Percentiles rank a stretch among this genome's conserved stretches.
Evolutionary conservation across 2,797 vertebrate species (phyloP).

Genomic region (Poeciliopsis paucimaculata): DNA sequence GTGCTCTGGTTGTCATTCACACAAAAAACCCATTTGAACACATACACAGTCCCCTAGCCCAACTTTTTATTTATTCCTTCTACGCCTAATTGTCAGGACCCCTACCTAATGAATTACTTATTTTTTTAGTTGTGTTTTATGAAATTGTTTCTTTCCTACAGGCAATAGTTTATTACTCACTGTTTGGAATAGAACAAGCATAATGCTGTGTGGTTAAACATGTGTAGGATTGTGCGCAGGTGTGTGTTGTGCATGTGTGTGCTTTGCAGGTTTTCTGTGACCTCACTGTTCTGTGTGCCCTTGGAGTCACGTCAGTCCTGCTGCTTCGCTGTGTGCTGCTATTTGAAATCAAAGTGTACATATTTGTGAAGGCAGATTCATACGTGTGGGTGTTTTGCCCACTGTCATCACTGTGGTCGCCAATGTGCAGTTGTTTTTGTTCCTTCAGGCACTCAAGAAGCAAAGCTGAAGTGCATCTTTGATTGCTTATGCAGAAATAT

Average conservation of each 20-base stretch:
- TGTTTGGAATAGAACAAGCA: slow-evolving; percentile 41
- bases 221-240: slow-evolving; percentile 10
- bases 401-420: slow-evolving; percentile 60
- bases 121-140: slow-evolving; percentile 24
- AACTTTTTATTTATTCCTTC: slow-evolving; percentile 27
- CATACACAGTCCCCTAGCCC: slow-evolving; percentile 13
- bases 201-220: slow-evolving; percentile 22
- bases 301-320: slow-evolving; percentile 30
- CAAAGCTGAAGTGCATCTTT: not conserved
- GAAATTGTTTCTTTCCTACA: slow-evolving; percentile 56
- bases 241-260: slow-evolving; percentile 11
- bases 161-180: slow-evolving; percentile 35
- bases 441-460: not conserved
- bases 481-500: not conserved
- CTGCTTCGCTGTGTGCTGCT: slow-evolving; percentile 28
- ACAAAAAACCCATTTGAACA: slow-evolving; percentile 33
- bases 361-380: slow-evolving; percentile 37
- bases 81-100: slow-evolving; percentile 20
- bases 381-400: slow-evolving; percentile 45
- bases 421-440: slow-evolving; percentile 23
- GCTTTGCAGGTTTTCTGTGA: slow-evolving; percentile 11
- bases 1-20: slow-evolving; percentile 70
- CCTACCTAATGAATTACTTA: slow-evolving; percentile 16
- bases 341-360: slow-evolving; percentile 15
- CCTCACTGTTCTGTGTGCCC: slow-evolving; percentile 25